Percentiles rank a stretch among this genome's conserved stretches.
Evolutionary conservation across 35 echinoderm and acorn worm species (phyloP).

Genomic region (Apostichopus parvimensis): DNA sequence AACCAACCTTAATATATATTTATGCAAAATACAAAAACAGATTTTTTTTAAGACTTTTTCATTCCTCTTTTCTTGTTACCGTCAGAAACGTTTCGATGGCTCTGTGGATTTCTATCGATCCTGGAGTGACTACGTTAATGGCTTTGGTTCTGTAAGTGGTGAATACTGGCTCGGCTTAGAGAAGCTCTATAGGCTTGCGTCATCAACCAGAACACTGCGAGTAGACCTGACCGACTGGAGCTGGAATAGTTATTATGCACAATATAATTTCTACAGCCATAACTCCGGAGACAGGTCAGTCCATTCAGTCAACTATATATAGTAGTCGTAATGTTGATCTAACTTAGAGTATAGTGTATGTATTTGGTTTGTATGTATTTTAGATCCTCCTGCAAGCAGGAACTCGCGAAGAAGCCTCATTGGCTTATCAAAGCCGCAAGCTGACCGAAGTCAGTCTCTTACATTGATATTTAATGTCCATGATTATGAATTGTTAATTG

Average conservation of each 20-base stretch:
- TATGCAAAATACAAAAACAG: no score
- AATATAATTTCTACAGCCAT: constrained; percentile 69
- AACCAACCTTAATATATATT: no score
- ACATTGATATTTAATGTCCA: no score
- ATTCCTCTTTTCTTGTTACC: neutral
- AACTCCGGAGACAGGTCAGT: constrained; percentile 57
- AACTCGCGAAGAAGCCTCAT: no score
- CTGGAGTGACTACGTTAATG: constrained; percentile 83
- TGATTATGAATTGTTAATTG: no score
- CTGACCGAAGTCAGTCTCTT: no score
- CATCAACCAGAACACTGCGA: constrained; percentile 54
- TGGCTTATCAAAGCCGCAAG: no score
- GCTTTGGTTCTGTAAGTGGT: constrained; percentile 71
- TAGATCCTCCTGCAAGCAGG: no score
- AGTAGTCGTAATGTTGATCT: no score
- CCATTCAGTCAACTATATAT: no score
- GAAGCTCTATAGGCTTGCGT: constrained; percentile 65
- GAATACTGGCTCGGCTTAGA: constrained; percentile 85
- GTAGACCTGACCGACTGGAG: constrained; percentile 61
- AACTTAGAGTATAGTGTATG: no score
- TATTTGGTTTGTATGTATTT: no score
- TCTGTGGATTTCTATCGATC: constrained; percentile 64
- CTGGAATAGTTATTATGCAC: constrained; percentile 56
- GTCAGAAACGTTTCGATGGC: constrained; percentile 38
- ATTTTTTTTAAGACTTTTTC: neutral